Base-by-base conservation (phyloP, 2,888 invertebrate genomes). In the Agonopterix heracliana region DNA sequence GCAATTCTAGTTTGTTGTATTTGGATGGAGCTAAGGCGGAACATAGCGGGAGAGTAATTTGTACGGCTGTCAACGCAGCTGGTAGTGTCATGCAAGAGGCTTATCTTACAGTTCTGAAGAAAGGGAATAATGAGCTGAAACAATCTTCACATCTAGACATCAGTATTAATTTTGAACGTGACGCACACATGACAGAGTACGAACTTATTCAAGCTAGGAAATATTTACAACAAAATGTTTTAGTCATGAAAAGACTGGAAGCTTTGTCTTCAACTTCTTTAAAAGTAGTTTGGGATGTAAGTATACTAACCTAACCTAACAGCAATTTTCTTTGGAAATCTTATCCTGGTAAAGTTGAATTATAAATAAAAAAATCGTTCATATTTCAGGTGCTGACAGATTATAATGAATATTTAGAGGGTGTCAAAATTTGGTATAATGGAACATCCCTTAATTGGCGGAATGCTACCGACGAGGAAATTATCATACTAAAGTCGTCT, bases 281-380 rank as follows among this genome's bases (percentile, higher is more conserved):
- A 41, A 92, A 93, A 79, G 91, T 96, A 64, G 92, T 92, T 64
- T 96, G 96, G 96, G 93, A 93, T 89, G 94, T 94, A 76, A 89
- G 92, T 91, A 64, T 51, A 1, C 3, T n/a, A 41, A 41, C 2
- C 3, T 12, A n/a, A n/a, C n/a, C n/a, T n/a, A n/a, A n/a, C 26
- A 26, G 7, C 2, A 26, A n/a, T n/a, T 36, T 46, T 17, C 40
- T 35, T 1, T 26, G 26, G 5, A 26, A 26, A 36, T 46, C n/a
- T 10, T 10, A 44, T 7, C 34, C n/a, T 13, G 13, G 10, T 46
- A 10, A 38, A 10, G 38, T 38, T 10, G n/a, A 10, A 38, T n/a
- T n/a, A n/a, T n/a, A n/a, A n/a, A 35, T 34, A 12, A 12, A 44
- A 35, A 9, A 9, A n/a, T n/a, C n/a, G n/a, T n/a, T n/a, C n/a